Conservation (phyloP, 2,113 vertebrate genomes). For the Cacatua alba region DNA sequence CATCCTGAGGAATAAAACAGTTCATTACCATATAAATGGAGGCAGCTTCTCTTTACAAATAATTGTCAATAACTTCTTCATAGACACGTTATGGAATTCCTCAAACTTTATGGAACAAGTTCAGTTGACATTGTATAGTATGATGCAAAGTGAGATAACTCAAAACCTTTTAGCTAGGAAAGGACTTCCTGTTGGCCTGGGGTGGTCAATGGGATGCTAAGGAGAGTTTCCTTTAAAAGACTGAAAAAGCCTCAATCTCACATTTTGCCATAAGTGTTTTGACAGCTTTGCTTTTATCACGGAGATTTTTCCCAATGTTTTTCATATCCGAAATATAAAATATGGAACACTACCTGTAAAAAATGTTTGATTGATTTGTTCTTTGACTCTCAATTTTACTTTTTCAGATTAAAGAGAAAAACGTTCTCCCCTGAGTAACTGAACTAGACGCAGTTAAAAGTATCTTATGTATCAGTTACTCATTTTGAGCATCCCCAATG, state of each 20-base stretch:
- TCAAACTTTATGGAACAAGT: not conserved
- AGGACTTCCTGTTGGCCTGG: not conserved
- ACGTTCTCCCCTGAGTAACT: not conserved
- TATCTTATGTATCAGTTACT: not conserved
- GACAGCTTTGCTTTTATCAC: not conserved
- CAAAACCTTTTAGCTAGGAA: not conserved
- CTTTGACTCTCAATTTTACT: not conserved
- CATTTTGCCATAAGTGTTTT: not conserved
- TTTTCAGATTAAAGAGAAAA: not conserved
- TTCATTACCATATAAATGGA: not conserved
- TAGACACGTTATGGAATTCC: not conserved
- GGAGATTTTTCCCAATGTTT: not conserved
- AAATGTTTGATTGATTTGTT: not conserved
- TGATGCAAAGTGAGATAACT: not conserved
- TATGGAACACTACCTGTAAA: not conserved
- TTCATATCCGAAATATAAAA: not conserved
- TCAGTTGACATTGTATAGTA: not conserved
- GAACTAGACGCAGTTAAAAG: not conserved
- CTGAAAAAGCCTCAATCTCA: not conserved
- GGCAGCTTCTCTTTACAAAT: not conserved
- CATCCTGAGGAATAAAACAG: not conserved
- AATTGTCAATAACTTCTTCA: not conserved
- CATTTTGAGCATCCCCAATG: not conserved
- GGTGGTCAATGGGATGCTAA: not conserved
- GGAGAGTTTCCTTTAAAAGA: not conserved